Conservation (phyloP, 2,113 vertebrate genomes). For the Seriola dumerili region DNA sequence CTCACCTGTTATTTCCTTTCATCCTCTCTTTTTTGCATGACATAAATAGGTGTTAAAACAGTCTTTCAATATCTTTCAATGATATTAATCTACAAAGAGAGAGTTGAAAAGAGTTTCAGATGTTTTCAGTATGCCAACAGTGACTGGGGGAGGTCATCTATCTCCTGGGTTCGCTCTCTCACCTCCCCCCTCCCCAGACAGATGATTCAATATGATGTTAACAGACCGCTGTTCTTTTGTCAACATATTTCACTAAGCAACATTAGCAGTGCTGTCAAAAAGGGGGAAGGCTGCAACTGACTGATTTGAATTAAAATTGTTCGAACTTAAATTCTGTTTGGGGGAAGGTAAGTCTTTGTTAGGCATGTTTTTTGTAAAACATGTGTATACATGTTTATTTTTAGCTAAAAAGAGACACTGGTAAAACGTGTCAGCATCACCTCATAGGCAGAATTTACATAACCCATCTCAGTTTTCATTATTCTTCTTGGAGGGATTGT, state of each 20-base stretch:
- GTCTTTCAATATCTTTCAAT: background rate
- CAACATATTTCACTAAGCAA: constrained; percentile 58
- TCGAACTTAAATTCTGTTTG: constrained; percentile 39
- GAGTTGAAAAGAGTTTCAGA: background rate
- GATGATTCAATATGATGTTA: constrained; percentile 52
- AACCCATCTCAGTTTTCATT: constrained; percentile 46
- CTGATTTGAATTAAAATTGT: constrained; percentile 46
- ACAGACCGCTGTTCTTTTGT: constrained; percentile 31
- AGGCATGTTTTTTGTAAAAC: background rate
- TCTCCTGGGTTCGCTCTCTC: constrained; percentile 1
- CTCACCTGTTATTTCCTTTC: background rate
- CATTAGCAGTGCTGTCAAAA: constrained; percentile 45
- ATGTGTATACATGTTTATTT: constrained; percentile 24
- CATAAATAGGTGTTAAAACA: background rate
- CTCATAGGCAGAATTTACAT: constrained; percentile 48
- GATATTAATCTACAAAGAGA: background rate
- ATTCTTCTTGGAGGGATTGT: constrained; percentile 29
- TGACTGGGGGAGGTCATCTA: background rate
- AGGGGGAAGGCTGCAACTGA: constrained; percentile 34
- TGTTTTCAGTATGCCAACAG: constrained; percentile 10
- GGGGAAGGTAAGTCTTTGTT: constrained; percentile 1
- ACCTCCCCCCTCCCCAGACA: constrained; percentile 1
- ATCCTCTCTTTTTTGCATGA: background rate
- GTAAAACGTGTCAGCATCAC: constrained; percentile 20
- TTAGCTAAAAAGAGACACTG: background rate